Percentiles rank a stretch among this genome's conserved stretches.
These are phyloP conservation scores for Anguilla marmorata DNA, from an alignment of 2,797 vertebrate species.

Conservation along the genomic window DNA sequence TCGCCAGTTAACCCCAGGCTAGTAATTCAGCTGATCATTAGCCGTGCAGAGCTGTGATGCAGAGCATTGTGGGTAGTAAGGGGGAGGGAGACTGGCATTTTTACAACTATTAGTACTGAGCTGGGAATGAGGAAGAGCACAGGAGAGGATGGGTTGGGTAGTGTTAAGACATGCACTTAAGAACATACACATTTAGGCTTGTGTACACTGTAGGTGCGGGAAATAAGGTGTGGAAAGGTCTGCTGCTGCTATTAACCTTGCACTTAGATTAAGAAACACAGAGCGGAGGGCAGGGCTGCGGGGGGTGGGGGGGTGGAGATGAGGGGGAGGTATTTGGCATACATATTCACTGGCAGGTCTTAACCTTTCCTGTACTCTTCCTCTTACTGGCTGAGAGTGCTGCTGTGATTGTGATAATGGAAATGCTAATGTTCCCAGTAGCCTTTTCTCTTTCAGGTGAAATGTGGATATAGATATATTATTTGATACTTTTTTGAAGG, in stretches of 20 bases:
- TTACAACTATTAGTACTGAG: neutral
- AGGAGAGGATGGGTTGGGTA: neutral
- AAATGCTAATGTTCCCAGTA: neutral
- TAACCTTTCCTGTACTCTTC: neutral
- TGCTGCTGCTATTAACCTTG: neutral
- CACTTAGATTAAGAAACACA: neutral
- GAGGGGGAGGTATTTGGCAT: too few species aligned
- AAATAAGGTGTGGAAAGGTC: neutral
- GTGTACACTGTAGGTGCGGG: neutral
- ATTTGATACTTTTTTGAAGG: neutral
- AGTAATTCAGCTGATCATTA: conserved; percentile 1
- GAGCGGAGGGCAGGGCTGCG: neutral
- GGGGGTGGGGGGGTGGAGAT: neutral
- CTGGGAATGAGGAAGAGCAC: neutral
- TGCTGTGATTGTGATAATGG: neutral
- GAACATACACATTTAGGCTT: neutral
- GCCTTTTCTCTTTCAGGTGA: neutral
- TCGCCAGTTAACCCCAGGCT: neutral
- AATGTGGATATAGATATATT: neutral
- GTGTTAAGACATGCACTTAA: neutral
- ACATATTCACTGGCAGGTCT: too few species aligned
- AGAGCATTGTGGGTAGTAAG: neutral
- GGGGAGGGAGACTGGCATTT: neutral
- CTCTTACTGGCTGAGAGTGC: neutral
- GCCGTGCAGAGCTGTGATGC: neutral